Percentiles rank a stretch among this genome's conserved stretches.
These are phyloP conservation scores for Limenitis camilla DNA, from an alignment of 2,888 invertebrate species.

Conservation along the genomic window DNA sequence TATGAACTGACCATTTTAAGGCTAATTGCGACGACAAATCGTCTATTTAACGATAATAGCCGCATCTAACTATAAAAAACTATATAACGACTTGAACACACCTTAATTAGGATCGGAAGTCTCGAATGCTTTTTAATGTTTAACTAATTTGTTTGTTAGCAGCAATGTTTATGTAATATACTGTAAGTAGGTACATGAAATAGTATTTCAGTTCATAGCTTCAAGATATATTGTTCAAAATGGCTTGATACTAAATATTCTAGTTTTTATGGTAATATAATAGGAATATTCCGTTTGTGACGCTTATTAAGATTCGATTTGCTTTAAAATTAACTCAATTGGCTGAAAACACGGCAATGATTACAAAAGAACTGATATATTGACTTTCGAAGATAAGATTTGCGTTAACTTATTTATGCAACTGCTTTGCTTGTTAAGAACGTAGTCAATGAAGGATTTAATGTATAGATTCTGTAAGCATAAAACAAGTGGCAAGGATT, in stretches of 20 bases:
- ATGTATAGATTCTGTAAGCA: no score
- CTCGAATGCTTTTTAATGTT: slow-evolving; percentile 55
- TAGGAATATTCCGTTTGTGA: slow-evolving; percentile 7
- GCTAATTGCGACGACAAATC: slow-evolving; percentile 46
- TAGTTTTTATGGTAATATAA: neutral
- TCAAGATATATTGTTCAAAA: slow-evolving; percentile 19
- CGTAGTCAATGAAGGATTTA: no score
- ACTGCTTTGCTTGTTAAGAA: no score
- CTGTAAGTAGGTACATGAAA: slow-evolving; percentile 2
- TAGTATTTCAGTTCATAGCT: slow-evolving; percentile 4
- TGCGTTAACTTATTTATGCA: neutral
- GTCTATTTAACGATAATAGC: slow-evolving; percentile 53
- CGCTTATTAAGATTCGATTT: slow-evolving; percentile 29
- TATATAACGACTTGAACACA: slow-evolving; percentile 35
- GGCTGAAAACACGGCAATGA: slow-evolving; percentile 19
- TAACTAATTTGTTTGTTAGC: slow-evolving; percentile 58
- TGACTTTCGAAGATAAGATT: neutral
- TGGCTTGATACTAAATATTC: neutral
- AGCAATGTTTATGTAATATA: slow-evolving; percentile 22
- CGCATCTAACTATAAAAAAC: slow-evolving; percentile 48
- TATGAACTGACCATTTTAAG: slow-evolving; percentile 52
- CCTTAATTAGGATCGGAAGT: slow-evolving; percentile 66
- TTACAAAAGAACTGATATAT: neutral
- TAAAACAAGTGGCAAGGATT: no score
- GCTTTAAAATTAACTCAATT: slow-evolving; percentile 35